phyloP scores from a whole-genome alignment of 1,140 invertebrate species.

The Drosophila kikkawai region DNA sequence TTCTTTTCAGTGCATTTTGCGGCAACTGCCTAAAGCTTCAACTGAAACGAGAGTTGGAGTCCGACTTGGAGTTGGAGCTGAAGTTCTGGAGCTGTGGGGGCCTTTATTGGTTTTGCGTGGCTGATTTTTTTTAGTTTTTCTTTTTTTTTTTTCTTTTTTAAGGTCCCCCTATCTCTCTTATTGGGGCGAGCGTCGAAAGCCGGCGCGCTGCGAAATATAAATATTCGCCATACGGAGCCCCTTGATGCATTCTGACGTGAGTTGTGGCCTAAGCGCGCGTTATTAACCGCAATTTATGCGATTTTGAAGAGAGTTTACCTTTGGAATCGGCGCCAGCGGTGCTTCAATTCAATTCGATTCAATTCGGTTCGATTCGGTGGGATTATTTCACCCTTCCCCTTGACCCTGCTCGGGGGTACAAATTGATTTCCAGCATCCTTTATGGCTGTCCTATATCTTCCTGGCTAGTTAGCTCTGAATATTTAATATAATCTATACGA shows the following conservation, averaged over 20 bases:
- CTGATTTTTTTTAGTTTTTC: neutral
- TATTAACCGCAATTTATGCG: slow-evolving; percentile 82
- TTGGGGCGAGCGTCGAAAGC: slow-evolving; percentile 48
- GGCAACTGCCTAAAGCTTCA: slow-evolving; percentile 36
- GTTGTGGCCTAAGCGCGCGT: slow-evolving; percentile 82
- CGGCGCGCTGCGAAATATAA: slow-evolving; percentile 64
- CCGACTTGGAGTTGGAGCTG: slow-evolving; percentile 1
- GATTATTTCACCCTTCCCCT: neutral
- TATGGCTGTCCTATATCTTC: neutral
- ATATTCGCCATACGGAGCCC: slow-evolving; percentile 76
- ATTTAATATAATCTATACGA: neutral
- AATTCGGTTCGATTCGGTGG: slow-evolving; percentile 11
- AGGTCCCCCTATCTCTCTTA: slow-evolving; percentile 8
- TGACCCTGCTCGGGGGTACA: neutral
- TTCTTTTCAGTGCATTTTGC: neutral
- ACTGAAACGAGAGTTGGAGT: slow-evolving; percentile 17
- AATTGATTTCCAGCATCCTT: slow-evolving; percentile 43
- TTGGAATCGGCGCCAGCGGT: slow-evolving; percentile 46
- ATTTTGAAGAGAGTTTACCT: slow-evolving; percentile 67
- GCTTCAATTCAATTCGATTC: slow-evolving; percentile 16
- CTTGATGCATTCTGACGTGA: slow-evolving; percentile 82
- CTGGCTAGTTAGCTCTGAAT: neutral
- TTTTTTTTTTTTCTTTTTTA: neutral
- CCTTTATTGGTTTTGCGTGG: slow-evolving; percentile 69
- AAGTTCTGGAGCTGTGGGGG: neutral